phyloP scores from a whole-genome alignment of 2,113 vertebrate genomes.

The human region GRCh38 chr2:88733501-88734000 shows the following conservation, averaged over 20 bases:
- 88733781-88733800: background rate
- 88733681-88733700: background rate
- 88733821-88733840: background rate
- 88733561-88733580: rapidly evolving
- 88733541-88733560: background rate
- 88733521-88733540: background rate
- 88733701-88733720: background rate
- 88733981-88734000: rapidly evolving
- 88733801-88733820: background rate
- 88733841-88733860: background rate
- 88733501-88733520: background rate
- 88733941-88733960: background rate
- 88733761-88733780: background rate
- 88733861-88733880: background rate
- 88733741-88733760: background rate
- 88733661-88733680: rapidly evolving
- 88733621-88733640: background rate
- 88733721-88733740: background rate
- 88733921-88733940: background rate
- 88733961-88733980: background rate
- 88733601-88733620: rapidly evolving
- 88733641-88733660: background rate
- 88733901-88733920: background rate
- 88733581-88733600: rapidly evolving
- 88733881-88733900: background rate